Percentiles rank a stretch among this genome's conserved stretches.
Conservation (phyloP, 2,113 vertebrate species). For the Eulacestoma nigropectus region DNA sequence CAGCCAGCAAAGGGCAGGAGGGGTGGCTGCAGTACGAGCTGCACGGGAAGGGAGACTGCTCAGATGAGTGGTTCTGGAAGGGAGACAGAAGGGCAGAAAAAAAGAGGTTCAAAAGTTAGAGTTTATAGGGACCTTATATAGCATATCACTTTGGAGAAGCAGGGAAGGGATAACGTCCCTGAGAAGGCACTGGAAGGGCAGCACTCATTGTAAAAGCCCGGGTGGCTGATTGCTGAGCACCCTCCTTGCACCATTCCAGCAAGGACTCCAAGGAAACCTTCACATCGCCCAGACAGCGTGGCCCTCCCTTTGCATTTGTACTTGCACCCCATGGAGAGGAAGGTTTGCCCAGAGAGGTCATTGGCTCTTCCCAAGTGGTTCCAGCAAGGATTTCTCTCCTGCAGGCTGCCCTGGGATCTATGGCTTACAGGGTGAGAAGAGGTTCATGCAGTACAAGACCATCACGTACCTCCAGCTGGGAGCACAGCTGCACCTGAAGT, state of each 20-base stretch:
- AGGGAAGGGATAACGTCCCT: neutral
- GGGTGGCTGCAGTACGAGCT: neutral
- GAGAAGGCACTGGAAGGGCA: neutral
- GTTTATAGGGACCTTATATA: too few relatives aligned
- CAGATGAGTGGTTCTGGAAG: fast-evolving
- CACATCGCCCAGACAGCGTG: fast-evolving
- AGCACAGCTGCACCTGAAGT: neutral
- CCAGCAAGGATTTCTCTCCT: neutral
- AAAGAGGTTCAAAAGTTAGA: too few relatives aligned
- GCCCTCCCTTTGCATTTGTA: too few relatives aligned
- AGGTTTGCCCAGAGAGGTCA: fast-evolving
- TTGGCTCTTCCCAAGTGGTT: fast-evolving
- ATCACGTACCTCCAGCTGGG: fast-evolving
- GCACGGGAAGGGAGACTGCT: neutral
- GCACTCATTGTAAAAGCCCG: fast-evolving
- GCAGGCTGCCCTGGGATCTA: neutral
- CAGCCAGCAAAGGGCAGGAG: neutral
- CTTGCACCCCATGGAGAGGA: fast-evolving
- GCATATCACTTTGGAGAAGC: neutral
- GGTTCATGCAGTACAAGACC: neutral
- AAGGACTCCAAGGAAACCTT: neutral
- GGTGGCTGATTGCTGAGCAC: neutral
- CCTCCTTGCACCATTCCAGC: neutral
- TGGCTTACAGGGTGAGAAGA: neutral
- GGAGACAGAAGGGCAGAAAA: neutral